Evolutionary conservation across 2,888 invertebrate genomes (phyloP), one percentile per base, ranked within the genome.

Genomic region (Lithophane semibrunnea): DNA sequence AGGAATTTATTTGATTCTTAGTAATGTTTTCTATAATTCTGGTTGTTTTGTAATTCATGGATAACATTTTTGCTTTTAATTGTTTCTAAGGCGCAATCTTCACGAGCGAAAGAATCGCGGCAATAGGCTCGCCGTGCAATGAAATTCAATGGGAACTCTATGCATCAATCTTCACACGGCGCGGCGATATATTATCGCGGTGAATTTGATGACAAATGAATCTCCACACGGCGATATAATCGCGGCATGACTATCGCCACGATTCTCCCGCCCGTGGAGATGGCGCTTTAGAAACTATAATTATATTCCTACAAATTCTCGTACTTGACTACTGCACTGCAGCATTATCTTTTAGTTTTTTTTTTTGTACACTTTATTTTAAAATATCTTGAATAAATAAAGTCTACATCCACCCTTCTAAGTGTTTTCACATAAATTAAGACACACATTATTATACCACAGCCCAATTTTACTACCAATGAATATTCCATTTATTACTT

Each of bases 401-500:
- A 3, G 1, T 47, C 18, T 7, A 18, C 24, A 18, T 44, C 4
- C 12, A 16, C 16, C 1, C 3, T n/a, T 29, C 29, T 44, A 37
- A 5, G 8, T 10, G 52, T 3, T 37, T 47, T 18, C 2, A 54
- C 54, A 58, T 64, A 58, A 72, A 78, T 65, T 12, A 65, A 47
- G 7, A n/a, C 12, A 4, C n/a, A 44, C 3, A 37, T 0, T 37
- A 56, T 74, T 64, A 56, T 60, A 49, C 63, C 16, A 47, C 3
- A 63, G 16, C n/a, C 24, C 29, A 21, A 65, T 60, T 79, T 73
- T 37, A 79, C 37, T 56, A 69, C 21, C 47, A 65, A 16, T 69
- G 47, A 71, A 79, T 79, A 60, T 66, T 63, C n/a, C 42, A 37
- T 64, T 68, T 79, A 74, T 21, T 64, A 44, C 49, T 7, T 78